phyloP scores from a whole-genome alignment of 2,113 vertebrate genomes.

The Toxostoma redivivum region DNA sequence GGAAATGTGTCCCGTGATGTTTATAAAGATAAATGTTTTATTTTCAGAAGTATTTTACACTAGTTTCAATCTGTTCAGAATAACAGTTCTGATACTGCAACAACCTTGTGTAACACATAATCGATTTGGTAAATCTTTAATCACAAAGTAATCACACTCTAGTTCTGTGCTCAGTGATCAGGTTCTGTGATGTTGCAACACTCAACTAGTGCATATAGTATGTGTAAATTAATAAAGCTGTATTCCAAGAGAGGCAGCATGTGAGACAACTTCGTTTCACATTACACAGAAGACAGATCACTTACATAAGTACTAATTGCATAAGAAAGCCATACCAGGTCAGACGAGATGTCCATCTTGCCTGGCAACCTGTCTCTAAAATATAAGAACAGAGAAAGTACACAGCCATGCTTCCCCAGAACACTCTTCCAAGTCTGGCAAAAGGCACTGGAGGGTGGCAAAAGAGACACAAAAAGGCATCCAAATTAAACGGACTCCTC shows the following conservation, averaged over 20 bases:
- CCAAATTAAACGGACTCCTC: neutral
- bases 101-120: neutral
- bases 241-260: conserved; percentile 10
- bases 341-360: neutral
- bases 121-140: conserved; percentile 21
- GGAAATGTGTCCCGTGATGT: neutral
- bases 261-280: neutral
- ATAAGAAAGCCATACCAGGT: neutral
- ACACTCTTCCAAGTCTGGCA: neutral
- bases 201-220: neutral
- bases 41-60: neutral
- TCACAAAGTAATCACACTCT: neutral
- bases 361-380: neutral
- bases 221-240: conserved; percentile 19
- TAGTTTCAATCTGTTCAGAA: neutral
- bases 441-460: neutral
- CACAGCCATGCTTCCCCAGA: neutral
- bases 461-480: neutral
- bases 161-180: conserved; percentile 10
- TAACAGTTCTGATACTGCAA: neutral
- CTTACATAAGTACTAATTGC: conserved; percentile 30
- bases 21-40: neutral
- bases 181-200: neutral
- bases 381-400: neutral
- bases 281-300: conserved; percentile 13